A percentile compares a stretch with the other conserved stretches of the same genome.
phyloP scores from a whole-genome alignment of 2,113 vertebrate species.

The Neogale vison region DNA sequence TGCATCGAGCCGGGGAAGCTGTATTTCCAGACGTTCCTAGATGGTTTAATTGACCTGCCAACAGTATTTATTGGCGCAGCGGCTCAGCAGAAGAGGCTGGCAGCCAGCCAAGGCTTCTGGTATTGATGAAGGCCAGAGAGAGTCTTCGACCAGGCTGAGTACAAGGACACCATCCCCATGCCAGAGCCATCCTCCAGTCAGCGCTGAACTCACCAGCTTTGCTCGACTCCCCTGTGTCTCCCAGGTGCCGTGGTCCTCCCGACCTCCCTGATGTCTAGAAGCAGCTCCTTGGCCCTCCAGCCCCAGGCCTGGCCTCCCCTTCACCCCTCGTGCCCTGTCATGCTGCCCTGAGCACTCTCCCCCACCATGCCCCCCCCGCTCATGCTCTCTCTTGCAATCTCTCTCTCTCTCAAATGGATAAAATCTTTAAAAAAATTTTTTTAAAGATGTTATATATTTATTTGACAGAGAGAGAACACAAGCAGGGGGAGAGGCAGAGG shows the following conservation, averaged over 20 bases:
- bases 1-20: neutral
- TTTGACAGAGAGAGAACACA: too few species aligned
- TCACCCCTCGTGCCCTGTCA: neutral
- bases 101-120: neutral
- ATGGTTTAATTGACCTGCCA: slow-evolving; percentile 78
- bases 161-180: slow-evolving; percentile 51
- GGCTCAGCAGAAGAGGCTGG: slow-evolving; percentile 39
- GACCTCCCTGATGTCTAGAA: neutral
- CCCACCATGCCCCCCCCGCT: too few species aligned
- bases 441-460: too few species aligned
- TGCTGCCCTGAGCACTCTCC: neutral
- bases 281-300: neutral
- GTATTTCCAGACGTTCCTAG: slow-evolving; percentile 62
- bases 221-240: rapidly evolving
- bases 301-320: neutral
- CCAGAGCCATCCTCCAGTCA: neutral
- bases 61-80: slow-evolving; percentile 57
- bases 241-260: rapidly evolving
- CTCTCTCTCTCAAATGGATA: neutral
- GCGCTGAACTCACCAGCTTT: neutral
- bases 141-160: neutral
- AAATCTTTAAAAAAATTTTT: too few species aligned
- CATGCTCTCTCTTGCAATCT: neutral
- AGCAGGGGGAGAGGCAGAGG: too few species aligned
- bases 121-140: slow-evolving; percentile 59